Conservation (phyloP, 2,797 vertebrate genomes). For the Caiman crocodilus region DNA sequence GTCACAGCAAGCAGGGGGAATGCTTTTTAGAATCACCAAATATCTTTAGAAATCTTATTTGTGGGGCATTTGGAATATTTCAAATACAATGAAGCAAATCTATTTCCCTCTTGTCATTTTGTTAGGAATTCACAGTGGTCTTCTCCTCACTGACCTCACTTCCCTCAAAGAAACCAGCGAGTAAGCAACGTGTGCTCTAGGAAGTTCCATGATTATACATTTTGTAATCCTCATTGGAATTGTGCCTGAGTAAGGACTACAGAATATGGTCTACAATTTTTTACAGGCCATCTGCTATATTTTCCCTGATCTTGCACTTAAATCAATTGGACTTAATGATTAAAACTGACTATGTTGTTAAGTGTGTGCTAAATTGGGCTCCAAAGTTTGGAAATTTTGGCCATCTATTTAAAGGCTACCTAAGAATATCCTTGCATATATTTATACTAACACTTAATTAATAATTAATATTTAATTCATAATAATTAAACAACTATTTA, state of each 20-base stretch:
- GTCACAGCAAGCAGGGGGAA: background rate
- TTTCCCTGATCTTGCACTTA: background rate
- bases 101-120: background rate
- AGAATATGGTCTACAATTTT: background rate
- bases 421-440: constrained; percentile 50
- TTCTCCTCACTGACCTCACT: background rate
- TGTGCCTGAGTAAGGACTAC: background rate
- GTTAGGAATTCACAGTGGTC: background rate
- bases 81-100: background rate
- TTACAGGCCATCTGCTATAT: background rate
- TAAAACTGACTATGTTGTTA: background rate
- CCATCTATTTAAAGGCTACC: constrained; percentile 18
- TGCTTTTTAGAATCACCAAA: background rate
- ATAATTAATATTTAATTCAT: constrained; percentile 43
- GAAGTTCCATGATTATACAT: background rate
- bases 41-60: background rate
- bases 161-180: background rate
- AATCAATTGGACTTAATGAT: background rate
- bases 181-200: background rate
- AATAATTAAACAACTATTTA: background rate
- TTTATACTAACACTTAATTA: constrained; percentile 40
- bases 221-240: background rate
- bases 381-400: background rate
- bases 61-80: background rate
- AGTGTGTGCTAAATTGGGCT: background rate